Base-by-base conservation (phyloP, 2,797 vertebrate genomes). In the Parambassis ranga region DNA sequence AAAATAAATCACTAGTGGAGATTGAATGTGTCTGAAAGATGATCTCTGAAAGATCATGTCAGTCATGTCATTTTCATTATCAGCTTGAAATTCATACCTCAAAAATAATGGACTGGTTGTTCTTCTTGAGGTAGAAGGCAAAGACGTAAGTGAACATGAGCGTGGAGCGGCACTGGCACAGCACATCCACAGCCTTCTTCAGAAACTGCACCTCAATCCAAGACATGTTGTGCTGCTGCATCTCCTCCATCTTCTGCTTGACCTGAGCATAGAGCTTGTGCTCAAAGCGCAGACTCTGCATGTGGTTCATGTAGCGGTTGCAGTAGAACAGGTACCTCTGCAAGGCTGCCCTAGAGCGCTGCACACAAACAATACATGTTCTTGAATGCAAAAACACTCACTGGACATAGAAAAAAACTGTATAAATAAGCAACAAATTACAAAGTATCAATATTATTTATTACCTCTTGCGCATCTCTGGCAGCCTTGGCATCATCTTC, bases 91-190 rank as follows among this genome's bases (percentile, higher is more conserved):
- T n/a, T 10, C 65, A 16, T 91, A 98, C 98, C 98, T 99, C 98
- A 89, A 99, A 99, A 91, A 99, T 99, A 93, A 99, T 99, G 91
- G 98, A 99, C 94, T 99, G 97, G 93, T 99, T 99, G 94, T 99
- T 99, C 96, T 98, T 99, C 94, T 97, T 99, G 97, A 99, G 98
- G 98, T 99, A 99, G 97, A 99, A 99, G 92, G 98, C 98, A 89
- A 99, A 99, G 93, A 99, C 98, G 67, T 99, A 99, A 84, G 98
- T 99, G 95, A 98, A 99, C 97, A 99, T 99, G 91, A 99, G 96
- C 51, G 97, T 99, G 92, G 98, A 96, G 86, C 98, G 97, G 90
- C 98, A 99, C 94, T 99, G 98, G 77, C 92, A 99, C 85, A 98
- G 93, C 88, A 99, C 97, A 65, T 90, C 94, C 92, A 99, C 98